These are phyloP conservation scores for Ctena decussata DNA, from an alignment of 2,888 invertebrate genomes.

Conservation along the genomic window DNA sequence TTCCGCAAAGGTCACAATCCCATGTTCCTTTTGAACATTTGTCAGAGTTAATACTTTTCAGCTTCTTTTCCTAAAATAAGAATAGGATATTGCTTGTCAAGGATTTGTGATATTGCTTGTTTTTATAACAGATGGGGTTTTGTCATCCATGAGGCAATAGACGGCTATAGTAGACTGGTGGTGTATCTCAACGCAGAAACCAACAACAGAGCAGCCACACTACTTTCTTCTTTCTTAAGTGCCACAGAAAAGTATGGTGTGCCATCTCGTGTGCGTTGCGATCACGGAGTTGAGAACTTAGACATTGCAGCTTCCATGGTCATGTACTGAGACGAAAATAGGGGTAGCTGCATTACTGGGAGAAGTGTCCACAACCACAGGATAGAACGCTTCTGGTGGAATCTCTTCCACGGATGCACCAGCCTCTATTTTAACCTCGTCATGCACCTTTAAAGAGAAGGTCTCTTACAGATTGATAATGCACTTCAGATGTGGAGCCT, in stretches of 20 bases:
- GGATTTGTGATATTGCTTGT: no score
- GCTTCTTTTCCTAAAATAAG: no score
- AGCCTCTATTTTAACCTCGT: conserved; percentile 39
- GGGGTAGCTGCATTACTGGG: conserved; percentile 53
- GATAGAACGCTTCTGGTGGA: conserved; percentile 39
- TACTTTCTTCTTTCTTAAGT: conserved; percentile 46
- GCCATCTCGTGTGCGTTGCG: conserved; percentile 56
- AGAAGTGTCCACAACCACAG: conserved; percentile 59
- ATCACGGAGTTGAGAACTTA: conserved; percentile 65
- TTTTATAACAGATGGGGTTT: conserved; percentile 63
- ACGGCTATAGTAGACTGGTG: conserved; percentile 61
- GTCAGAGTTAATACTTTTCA: no score
- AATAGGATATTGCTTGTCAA: no score
- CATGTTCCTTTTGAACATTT: no score
- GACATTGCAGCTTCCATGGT: conserved; percentile 59
- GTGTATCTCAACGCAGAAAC: conserved; percentile 54
- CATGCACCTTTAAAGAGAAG: conserved; percentile 35
- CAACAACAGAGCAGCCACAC: conserved; percentile 59
- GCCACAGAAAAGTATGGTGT: conserved; percentile 57
- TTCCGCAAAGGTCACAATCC: no score
- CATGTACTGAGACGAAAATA: not conserved
- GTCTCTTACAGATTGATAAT: conserved; percentile 26
- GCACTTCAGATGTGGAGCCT: conserved; percentile 24
- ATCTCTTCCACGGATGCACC: conserved; percentile 44
- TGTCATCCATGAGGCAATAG: conserved; percentile 63